Evolutionary conservation across 2,113 vertebrate genomes (phyloP), one percentile per base, ranked within the genome.

Genomic region (Apistogramma diplotaenia): DNA sequence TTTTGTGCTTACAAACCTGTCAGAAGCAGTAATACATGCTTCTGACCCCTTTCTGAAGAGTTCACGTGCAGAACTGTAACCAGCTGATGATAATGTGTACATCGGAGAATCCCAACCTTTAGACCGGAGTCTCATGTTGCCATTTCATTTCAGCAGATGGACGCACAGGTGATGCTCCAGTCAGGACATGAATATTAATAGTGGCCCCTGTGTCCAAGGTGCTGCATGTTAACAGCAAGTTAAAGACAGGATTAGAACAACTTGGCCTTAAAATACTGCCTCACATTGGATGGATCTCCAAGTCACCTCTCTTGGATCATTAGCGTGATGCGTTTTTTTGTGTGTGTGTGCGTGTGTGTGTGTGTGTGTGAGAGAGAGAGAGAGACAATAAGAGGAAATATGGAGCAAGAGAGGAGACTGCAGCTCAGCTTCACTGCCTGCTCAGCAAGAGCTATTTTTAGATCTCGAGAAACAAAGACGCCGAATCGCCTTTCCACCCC

Each of bases 381-480:
- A 3, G 5, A 59, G 18, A 61, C 40, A 83, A 73, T 73, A 53
- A 67, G 37, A 56, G 37, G 53, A 70, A 84, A 55, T 77, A 78
- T 19, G 62, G 29, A 77, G 76, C 53, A 78, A 71, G 75, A 79
- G 37, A 70, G 51, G 54, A 33, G 76, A 87, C 73, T 87, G 82
- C 84, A 84, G 88, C 72, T 87, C 79, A 37, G 77, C 65, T 74
- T 33, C 78, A 71, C 65, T 90, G 91, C 86, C 78, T 87, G 85
- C 89, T 93, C 91, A 93, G 92, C 91, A 92, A 29, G 81, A 87
- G 57, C 78, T 94, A 93, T 94, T 91, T 93, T 89, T 93, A 93
- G 91, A 82, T 62, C 27, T 31, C 0, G 23, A 61, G 79, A 90
- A 91, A 93, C 86, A 93, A 92, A 92, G 90, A 79, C 49, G 79